Conservation (phyloP, 2,888 invertebrate genomes). For the Lottia gigantea region DNA sequence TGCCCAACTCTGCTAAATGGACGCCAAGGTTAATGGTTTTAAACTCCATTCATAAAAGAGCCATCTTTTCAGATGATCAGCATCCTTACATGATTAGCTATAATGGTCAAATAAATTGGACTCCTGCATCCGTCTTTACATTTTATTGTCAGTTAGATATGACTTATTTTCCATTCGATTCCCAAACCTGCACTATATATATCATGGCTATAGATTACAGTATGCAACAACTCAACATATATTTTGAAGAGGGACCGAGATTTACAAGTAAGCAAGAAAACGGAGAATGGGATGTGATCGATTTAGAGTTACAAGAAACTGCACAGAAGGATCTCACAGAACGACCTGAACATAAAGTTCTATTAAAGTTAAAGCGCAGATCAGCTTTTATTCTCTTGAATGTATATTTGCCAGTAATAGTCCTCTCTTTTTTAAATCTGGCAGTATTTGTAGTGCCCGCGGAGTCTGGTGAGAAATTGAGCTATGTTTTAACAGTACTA, state of each 20-base stretch:
- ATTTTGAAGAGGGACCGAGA: background rate
- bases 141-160: background rate
- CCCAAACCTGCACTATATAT: background rate
- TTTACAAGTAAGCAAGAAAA: background rate
- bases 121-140: background rate
- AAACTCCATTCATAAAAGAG: background rate
- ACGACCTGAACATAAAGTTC: background rate
- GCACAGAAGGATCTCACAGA: background rate
- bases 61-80: background rate
- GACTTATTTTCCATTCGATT: background rate
- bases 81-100: background rate
- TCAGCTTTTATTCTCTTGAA: background rate
- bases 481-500: background rate
- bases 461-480: background rate
- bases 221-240: background rate
- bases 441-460: background rate
- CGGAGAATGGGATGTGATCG: background rate
- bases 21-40: background rate
- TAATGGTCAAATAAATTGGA: background rate
- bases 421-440: background rate
- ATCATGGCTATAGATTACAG: background rate
- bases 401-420: background rate
- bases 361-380: background rate
- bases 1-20: background rate
- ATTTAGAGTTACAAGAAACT: background rate